These are phyloP conservation scores for Entomyzon cyanotis DNA, from an alignment of 2,113 vertebrate species.

Conservation along the genomic window DNA sequence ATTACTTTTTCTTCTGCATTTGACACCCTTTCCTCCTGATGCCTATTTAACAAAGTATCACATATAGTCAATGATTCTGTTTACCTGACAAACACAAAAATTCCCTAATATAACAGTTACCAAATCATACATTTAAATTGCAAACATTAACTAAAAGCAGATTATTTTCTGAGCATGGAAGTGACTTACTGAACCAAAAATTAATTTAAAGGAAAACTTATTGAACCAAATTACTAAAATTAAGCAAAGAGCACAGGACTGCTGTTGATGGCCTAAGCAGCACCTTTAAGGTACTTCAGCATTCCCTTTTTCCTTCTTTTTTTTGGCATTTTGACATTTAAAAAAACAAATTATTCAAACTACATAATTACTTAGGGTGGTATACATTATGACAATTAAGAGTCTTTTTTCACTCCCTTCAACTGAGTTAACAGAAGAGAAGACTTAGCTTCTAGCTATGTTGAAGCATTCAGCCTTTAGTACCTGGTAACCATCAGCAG, in stretches of 20 bases:
- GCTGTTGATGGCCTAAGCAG: not conserved
- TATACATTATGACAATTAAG: not conserved
- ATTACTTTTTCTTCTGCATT: not conserved
- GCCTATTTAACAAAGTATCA: not conserved
- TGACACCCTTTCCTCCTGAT: not conserved
- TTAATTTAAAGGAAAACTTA: not conserved
- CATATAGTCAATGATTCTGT: not conserved
- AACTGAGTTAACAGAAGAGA: not conserved
- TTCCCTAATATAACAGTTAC: not conserved
- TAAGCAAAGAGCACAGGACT: not conserved
- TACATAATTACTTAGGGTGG: not conserved
- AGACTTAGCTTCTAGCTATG: not conserved
- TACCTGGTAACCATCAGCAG: not conserved
- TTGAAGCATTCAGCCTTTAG: not conserved
- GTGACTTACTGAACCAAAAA: not conserved
- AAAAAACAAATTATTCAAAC: not conserved
- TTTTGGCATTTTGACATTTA: not conserved
- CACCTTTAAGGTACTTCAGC: not conserved
- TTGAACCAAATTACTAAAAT: not conserved
- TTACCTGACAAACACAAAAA: not conserved
- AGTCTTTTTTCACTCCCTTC: not conserved
- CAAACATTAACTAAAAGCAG: not conserved
- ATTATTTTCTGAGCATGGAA: not conserved
- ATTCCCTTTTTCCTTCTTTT: not conserved
- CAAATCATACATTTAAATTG: not conserved